phyloP scores from a whole-genome alignment of 1,140 invertebrate species.

The Metopolophium dirhodum region DNA sequence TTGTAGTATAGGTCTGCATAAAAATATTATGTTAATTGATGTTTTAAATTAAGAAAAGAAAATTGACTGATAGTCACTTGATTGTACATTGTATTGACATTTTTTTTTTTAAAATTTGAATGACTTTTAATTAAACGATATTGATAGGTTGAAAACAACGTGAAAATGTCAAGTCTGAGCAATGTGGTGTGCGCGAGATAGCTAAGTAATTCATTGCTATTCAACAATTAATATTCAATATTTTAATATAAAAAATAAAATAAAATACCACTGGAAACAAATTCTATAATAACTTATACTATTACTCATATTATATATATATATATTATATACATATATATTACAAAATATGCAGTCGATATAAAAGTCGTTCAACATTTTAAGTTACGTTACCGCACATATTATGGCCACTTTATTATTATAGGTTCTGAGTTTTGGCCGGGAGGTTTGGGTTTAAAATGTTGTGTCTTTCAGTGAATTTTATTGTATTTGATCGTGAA shows the following conservation, averaged over 20 bases:
- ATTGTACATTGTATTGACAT: background rate
- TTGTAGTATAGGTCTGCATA: background rate
- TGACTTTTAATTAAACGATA: no score
- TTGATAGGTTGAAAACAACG: no score
- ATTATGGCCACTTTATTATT: background rate
- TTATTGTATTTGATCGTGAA: background rate
- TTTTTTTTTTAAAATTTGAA: no score
- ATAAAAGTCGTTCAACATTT: background rate
- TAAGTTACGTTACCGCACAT: background rate
- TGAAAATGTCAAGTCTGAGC: no score
- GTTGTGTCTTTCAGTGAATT: background rate
- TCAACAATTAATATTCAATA: no score
- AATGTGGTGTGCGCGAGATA: no score
- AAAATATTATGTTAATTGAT: background rate
- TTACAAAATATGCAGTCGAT: background rate
- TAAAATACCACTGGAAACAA: no score
- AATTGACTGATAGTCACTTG: no score
- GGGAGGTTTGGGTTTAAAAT: background rate
- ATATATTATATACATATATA: background rate
- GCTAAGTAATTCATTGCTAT: no score
- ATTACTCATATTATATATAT: background rate
- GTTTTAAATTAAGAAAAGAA: background rate
- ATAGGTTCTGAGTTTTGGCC: background rate
- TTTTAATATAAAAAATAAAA: no score
- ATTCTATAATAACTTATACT: background rate